phyloP scores from a whole-genome alignment of 2,888 invertebrate species.

The Xanthorhoe designata region DNA sequence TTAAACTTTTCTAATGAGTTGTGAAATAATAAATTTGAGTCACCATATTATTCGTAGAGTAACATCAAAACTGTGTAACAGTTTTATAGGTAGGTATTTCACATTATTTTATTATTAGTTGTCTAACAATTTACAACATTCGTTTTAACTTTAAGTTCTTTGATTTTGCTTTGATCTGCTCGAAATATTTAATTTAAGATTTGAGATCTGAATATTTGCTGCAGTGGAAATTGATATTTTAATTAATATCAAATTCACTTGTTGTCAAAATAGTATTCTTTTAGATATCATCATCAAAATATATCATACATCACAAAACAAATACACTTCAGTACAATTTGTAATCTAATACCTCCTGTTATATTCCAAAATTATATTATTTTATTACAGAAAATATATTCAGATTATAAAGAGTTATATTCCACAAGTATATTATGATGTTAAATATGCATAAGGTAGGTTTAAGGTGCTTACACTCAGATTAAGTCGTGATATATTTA shows the following conservation, averaged over 20 bases:
- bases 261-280: conserved; percentile 29
- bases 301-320: conserved; percentile 65
- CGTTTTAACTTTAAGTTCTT: conserved; percentile 75
- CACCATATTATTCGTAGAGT: conserved; percentile 61
- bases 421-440: conserved; percentile 64
- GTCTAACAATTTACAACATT: conserved; percentile 77
- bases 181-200: conserved; percentile 62
- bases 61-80: conserved; percentile 76
- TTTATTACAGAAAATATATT: conserved; percentile 72
- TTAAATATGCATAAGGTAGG: conserved; percentile 64
- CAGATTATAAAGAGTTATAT: conserved; percentile 68
- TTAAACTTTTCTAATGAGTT: conserved; percentile 61
- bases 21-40: conserved; percentile 64
- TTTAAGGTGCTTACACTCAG: conserved; percentile 81
- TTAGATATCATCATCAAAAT: conserved; percentile 12
- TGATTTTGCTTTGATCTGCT: conserved; percentile 85
- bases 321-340: conserved; percentile 71
- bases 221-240: conserved; percentile 58
- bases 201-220: conserved; percentile 73
- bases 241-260: conserved; percentile 38
- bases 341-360: conserved; percentile 76
- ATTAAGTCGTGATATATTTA: conserved; percentile 77
- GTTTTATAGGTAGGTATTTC: conserved; percentile 78
- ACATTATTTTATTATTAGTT: conserved; percentile 75
- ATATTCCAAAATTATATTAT: conserved; percentile 74